These are phyloP conservation scores for Branchinecta lindahli DNA, from an alignment of 1,140 invertebrate genomes.

Conservation along the genomic window DNA sequence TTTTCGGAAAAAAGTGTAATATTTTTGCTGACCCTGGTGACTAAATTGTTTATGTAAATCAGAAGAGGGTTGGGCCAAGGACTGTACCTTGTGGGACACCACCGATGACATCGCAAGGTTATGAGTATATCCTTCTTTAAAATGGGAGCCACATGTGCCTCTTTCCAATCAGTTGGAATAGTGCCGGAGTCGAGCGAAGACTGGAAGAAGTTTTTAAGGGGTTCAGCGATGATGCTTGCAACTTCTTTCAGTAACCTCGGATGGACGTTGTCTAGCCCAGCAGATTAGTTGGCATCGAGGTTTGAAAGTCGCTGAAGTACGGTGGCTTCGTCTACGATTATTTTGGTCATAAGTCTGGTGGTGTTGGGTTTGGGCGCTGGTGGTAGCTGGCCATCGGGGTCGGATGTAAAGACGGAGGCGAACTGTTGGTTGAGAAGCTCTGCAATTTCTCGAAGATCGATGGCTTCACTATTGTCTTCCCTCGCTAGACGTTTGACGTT, in stretches of 20 bases:
- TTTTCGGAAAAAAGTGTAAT: background rate
- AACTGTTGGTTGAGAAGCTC: conserved; percentile 1
- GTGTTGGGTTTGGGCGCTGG: background rate
- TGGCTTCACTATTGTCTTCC: background rate
- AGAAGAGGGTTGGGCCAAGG: conserved; percentile 3
- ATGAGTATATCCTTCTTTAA: background rate
- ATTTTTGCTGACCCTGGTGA: background rate
- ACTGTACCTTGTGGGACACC: conserved; percentile 10
- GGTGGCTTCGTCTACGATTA: background rate
- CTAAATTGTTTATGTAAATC: conserved; percentile 1
- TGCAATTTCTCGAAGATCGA: background rate
- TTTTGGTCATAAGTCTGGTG: background rate
- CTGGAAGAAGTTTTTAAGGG: background rate
- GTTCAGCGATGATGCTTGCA: background rate
- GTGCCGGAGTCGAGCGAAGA: conserved; percentile 7
- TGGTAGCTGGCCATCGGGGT: background rate
- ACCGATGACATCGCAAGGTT: background rate
- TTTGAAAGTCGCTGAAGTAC: background rate
- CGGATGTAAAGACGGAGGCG: conserved; percentile 7
- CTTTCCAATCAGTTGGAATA: background rate
- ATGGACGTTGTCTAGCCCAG: background rate
- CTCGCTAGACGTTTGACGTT: background rate
- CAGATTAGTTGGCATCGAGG: background rate
- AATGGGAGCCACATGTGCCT: conserved; percentile 4
- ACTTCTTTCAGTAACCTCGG: conserved; percentile 7